Evolutionary conservation across 2,888 invertebrate species (phyloP).

Genomic region (Stenichneumon culpator): DNA sequence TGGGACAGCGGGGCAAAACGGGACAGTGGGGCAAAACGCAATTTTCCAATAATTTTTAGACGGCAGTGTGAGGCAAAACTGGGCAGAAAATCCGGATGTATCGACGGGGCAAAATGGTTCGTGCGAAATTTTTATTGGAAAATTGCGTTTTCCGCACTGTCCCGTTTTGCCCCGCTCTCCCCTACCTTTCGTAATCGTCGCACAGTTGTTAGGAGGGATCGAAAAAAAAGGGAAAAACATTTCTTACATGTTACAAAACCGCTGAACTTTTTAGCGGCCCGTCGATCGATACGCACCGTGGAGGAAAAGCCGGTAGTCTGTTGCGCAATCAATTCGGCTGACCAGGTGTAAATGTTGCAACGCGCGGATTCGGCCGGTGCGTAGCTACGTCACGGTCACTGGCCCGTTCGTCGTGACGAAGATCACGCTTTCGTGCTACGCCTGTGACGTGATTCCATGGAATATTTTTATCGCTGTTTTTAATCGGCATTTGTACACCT

Average conservation of each 20-base stretch:
- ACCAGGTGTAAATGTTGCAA: not conserved
- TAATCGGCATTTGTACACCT: not conserved
- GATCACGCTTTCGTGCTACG: not conserved
- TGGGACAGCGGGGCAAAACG: too few relatives aligned
- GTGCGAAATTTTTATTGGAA: too few relatives aligned
- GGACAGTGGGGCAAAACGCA: too few relatives aligned
- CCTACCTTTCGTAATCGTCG: constrained; percentile 2
- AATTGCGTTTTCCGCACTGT: too few relatives aligned
- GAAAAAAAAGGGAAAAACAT: not conserved
- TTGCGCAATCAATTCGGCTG: constrained; percentile 1
- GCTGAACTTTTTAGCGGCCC: not conserved
- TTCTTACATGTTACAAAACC: not conserved
- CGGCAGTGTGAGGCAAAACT: too few relatives aligned
- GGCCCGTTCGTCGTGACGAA: not conserved
- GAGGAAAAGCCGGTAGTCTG: not conserved
- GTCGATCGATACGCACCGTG: not conserved
- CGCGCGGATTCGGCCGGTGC: not conserved
- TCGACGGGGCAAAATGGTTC: too few relatives aligned
- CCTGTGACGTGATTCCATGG: not conserved
- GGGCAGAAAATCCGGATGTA: too few relatives aligned
- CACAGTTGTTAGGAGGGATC: not conserved
- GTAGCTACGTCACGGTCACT: not conserved
- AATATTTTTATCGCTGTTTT: not conserved
- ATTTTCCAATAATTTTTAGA: too few relatives aligned
- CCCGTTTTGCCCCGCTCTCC: too few relatives aligned